phyloP scores from a whole-genome alignment of 2,113 vertebrate species.

The Bos taurus region DNA sequence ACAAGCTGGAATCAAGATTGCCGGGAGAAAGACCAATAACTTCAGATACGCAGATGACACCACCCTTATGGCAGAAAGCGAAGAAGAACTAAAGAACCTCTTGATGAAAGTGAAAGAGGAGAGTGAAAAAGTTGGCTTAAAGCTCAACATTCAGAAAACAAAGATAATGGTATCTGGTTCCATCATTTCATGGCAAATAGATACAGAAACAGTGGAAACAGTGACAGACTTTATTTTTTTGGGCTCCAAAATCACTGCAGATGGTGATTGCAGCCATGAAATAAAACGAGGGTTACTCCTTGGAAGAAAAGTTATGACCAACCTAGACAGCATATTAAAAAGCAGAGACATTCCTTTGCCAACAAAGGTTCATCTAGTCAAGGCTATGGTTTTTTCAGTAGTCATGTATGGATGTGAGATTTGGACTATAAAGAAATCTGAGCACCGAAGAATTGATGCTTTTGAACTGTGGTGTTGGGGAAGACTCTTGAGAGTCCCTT shows the following conservation, averaged over 20 bases:
- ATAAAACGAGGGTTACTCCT: background rate
- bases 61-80: background rate
- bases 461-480: background rate
- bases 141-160: background rate
- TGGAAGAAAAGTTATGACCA: background rate
- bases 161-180: background rate
- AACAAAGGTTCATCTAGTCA: background rate
- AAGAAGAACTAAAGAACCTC: background rate
- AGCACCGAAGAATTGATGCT: rapidly evolving
- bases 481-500: background rate
- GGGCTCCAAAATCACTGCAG: background rate
- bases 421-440: background rate
- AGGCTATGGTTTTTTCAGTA: background rate
- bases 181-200: background rate
- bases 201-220: background rate
- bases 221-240: background rate
- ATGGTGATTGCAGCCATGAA: background rate
- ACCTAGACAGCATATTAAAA: background rate
- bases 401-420: background rate
- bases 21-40: background rate
- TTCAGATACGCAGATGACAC: background rate
- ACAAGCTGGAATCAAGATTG: background rate
- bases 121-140: background rate
- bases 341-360: background rate
- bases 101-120: background rate